Base-by-base conservation (phyloP, 2,888 invertebrate species). In the Xestia rhomboidea region DNA sequence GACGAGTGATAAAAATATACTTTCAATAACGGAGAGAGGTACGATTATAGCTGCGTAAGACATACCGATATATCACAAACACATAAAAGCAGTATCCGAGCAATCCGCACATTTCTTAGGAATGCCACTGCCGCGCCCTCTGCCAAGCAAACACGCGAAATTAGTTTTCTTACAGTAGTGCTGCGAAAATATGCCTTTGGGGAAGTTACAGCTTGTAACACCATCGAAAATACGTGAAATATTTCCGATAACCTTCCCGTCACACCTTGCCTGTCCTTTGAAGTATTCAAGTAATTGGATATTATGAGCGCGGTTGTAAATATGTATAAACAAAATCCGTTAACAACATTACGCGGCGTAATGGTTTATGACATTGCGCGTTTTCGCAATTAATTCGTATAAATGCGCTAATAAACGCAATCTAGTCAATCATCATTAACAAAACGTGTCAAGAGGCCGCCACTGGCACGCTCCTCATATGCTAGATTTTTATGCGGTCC, bases 371-470 rank as follows among this genome's bases (percentile, higher is more conserved):
- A 77, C 78, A 83, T 75, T 83, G 46, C 76, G 67, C 54, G 75
- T 69, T 75, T 74, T 84, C 76, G 88, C 88, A 87, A 90, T 91
- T 90, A 91, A 88, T 88, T 90, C 80, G 77, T 90, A 87, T 89
- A 91, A 91, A 90, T 89, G 89, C 86, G 87, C 89, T 92, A 92
- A 92, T 93, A 92, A 92, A 90, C 89, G 90, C 91, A 92, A 92
- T 93, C 87, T 90, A 92, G 90, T 92, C 90, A 93, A 92, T 94
- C 90, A 92, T 92, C 89, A 94, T 94, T 93, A 93, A 91, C 92
- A 89, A 93, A 94, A 88, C 86, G 90, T 95, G 93, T 94, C 94
- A 94, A 94, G 93, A 88, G 93, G 84, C 85, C 88, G 92, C 90
- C 92, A 88, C 83, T 83, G 86, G 89, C 91, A 92, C 89, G 88